Conservation (phyloP, 2,797 vertebrate species). For the Scleropages formosus region DNA sequence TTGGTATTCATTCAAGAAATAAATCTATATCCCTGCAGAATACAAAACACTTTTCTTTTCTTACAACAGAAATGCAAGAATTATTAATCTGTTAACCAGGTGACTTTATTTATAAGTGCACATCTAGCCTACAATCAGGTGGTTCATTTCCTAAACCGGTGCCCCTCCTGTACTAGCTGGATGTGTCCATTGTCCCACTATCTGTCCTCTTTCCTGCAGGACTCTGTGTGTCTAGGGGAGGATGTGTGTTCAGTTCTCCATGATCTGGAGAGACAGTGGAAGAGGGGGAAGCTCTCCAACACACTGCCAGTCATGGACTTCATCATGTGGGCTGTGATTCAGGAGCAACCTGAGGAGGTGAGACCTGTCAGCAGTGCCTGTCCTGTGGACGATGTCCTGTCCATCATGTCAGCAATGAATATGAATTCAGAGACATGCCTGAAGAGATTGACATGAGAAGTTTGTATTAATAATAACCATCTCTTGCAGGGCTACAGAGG, state of each 20-base stretch:
- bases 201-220: conserved; percentile 12
- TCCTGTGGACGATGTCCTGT: not conserved
- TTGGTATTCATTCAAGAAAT: too few species aligned
- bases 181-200: not conserved
- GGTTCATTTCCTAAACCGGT: not conserved
- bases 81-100: too few species aligned
- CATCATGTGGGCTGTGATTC: conserved; percentile 36
- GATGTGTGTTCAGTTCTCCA: conserved; percentile 23
- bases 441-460: not conserved
- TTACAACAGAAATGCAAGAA: too few species aligned
- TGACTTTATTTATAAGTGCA: too few species aligned
- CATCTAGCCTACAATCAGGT: too few species aligned
- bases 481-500: too few species aligned
- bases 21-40: too few species aligned
- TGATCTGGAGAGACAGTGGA: conserved; percentile 39
- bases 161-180: not conserved
- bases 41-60: too few species aligned
- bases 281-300: conserved; percentile 35
- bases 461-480: not conserved
- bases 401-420: not conserved
- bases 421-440: not conserved
- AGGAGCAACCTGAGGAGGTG: conserved; percentile 29
- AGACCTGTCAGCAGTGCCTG: not conserved
- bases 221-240: conserved; percentile 5
- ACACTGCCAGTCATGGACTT: conserved; percentile 43